Base-by-base conservation (phyloP, 2,797 vertebrate genomes). In the Danio albolineatus region DNA sequence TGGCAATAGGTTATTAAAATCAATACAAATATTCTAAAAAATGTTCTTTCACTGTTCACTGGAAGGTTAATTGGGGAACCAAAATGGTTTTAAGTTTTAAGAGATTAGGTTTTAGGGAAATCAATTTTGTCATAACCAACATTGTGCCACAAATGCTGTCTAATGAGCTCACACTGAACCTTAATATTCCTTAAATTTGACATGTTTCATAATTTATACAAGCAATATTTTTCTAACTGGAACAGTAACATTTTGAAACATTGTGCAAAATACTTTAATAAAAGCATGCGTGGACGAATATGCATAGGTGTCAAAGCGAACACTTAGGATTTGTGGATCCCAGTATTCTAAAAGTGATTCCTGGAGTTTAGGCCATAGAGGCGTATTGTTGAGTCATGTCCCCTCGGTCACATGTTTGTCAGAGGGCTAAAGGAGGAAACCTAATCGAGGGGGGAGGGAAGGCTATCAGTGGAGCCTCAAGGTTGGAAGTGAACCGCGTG, bases 371-470 rank as follows among this genome's bases (percentile, higher is more conserved):
- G 41, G 41, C 44, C 46, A 73, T 17, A 12, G 61, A 81, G 77
- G 72, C 12, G 51, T 64, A 64, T 82, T 83, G 83, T 87, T 80
- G 80, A 87, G 88, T 87, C 88, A 87, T 85, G 73, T 84, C 83
- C 69, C 61, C 38, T 44, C 44, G 73, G 86, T 89, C 88, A 89
- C 88, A 89, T 89, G 88, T 84, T 86, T 66, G 65, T 86, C 81
- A 82, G 86, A 86, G 76, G 79, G 76, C 81, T 81, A 78, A 85
- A 76, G 79, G 76, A 86, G 85, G 85, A 87, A 83, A 84, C 83
- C 65, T 83, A 78, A 80, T 82, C 78, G 61, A 60, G 79, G 51
- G 80, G 41, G 82, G 65, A 83, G 80, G 76, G 44, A 17, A 57
- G 66, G 51, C 71, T 70, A 79, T 77, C 82, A 78, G 78, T 80